These are phyloP conservation scores for Pammene fasciana DNA, from an alignment of 2,888 invertebrate species.

Conservation along the genomic window DNA sequence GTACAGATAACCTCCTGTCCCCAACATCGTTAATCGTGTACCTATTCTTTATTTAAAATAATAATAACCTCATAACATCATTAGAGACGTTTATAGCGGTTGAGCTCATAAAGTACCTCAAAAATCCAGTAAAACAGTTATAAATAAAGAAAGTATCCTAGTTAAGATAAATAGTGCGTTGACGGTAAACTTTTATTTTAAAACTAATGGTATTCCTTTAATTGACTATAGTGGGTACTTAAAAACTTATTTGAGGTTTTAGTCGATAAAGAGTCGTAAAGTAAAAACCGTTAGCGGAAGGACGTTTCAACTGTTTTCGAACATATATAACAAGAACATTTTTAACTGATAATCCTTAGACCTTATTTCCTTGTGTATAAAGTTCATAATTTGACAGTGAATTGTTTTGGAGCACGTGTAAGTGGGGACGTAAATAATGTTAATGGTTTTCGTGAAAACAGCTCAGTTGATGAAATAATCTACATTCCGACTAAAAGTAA, in stretches of 20 bases:
- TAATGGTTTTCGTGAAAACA: no score
- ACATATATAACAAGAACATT: constrained; percentile 43
- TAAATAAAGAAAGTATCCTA: constrained; percentile 52
- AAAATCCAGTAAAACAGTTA: constrained; percentile 59
- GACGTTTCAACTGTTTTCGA: constrained; percentile 40
- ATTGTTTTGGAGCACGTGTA: no score
- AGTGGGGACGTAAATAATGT: no score
- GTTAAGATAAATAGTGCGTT: constrained; percentile 64
- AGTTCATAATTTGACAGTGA: no score
- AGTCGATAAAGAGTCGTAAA: constrained; percentile 56
- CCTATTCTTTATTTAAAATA: constrained; percentile 60
- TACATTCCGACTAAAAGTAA: no score
- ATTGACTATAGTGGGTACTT: constrained; percentile 64
- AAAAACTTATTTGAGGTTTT: constrained; percentile 58
- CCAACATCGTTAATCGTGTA: constrained; percentile 45
- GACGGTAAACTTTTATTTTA: constrained; percentile 58
- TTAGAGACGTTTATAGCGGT: constrained; percentile 58
- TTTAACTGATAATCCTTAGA: constrained; percentile 5
- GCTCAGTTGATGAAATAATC: no score
- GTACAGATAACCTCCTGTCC: constrained; percentile 45
- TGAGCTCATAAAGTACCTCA: constrained; percentile 58
- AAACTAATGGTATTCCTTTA: constrained; percentile 61
- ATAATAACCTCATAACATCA: constrained; percentile 58
- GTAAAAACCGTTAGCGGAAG: constrained; percentile 47
- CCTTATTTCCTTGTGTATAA: no score